Evolutionary conservation across 2,113 vertebrate genomes (phyloP), one percentile per base, ranked within the genome.

Genomic region (Catharus minimus): DNA sequence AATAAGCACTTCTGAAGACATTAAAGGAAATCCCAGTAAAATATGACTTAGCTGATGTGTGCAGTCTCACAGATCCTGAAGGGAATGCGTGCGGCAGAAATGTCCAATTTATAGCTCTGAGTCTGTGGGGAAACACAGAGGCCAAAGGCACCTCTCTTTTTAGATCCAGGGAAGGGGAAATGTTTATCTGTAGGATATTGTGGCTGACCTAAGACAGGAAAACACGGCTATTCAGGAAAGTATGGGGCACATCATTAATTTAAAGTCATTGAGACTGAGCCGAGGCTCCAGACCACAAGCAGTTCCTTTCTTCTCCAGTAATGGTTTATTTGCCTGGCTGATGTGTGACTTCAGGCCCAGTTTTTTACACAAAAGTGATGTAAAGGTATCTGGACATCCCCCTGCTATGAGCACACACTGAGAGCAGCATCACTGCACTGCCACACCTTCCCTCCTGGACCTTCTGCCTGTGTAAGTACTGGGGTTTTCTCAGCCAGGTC

Each of bases 11-110:
- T 90, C 55, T 92, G 80, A 95, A 86, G 89, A 62, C 83, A 84
- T 90, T 76, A 90, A 82, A 94, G 83, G 71, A 93, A 96, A 93
- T 15, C 83, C 86, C 84, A 67, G 81, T 93, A 75, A 94, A 90
- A 95, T 82, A 90, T 76, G 69, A 38, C 39, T 90, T 32, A 68
- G 62, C 84, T 94, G 88, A 81, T 86, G 83, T 78, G 65, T 86
- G 88, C 24, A 90, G 88, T 33, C 94, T 90, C 68, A 67, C 39
- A 44, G 82, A 85, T 38, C 92, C 92, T 90, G 86, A 14, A 72
- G 90, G 93, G 88, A 95, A 77, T 13, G 72, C 0, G 2, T 73
- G 82, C 1, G 3, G 82, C 88, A 95, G 57, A 60, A 96, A 91
- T 30, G 44, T 15, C 82, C 88, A 46, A 68, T 92, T 94, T 93